These are phyloP conservation scores for Mustelus asterias DNA, from an alignment of 2,113 vertebrate genomes.

Conservation along the genomic window DNA sequence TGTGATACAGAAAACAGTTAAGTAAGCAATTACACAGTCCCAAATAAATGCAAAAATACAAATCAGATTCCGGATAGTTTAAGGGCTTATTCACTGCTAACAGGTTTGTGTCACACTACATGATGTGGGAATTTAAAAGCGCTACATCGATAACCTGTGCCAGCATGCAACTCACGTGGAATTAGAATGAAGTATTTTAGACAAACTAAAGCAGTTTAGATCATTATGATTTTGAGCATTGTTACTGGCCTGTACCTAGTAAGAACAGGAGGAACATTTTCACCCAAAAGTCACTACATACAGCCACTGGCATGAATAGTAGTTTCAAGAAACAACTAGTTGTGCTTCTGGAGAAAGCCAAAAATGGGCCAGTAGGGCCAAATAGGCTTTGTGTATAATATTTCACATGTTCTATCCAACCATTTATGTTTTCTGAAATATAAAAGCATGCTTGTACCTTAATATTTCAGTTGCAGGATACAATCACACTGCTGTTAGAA, in stretches of 20 bases:
- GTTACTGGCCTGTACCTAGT: too few species aligned
- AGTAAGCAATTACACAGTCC: not conserved
- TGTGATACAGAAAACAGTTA: not conserved
- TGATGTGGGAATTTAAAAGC: not conserved
- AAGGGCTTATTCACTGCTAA: not conserved
- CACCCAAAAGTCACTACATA: not conserved
- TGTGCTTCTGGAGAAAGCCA: not conserved
- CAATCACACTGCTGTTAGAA: not conserved
- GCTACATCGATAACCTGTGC: not conserved
- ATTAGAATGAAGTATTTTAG: not conserved
- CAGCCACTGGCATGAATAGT: not conserved
- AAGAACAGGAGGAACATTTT: not conserved
- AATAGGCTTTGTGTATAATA: too few species aligned
- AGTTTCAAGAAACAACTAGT: not conserved
- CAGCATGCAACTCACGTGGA: not conserved
- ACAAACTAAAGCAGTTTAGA: not conserved
- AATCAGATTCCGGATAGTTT: not conserved
- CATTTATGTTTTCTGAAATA: not conserved
- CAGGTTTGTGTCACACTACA: not conserved
- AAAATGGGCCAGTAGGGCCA: not conserved
- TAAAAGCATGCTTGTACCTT: not conserved
- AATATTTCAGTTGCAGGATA: not conserved
- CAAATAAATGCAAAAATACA: not conserved
- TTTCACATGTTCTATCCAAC: not conserved
- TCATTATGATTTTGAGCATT: not conserved